phyloP scores from a whole-genome alignment of 2,888 invertebrate species.

The Vesta saturnalis region DNA sequence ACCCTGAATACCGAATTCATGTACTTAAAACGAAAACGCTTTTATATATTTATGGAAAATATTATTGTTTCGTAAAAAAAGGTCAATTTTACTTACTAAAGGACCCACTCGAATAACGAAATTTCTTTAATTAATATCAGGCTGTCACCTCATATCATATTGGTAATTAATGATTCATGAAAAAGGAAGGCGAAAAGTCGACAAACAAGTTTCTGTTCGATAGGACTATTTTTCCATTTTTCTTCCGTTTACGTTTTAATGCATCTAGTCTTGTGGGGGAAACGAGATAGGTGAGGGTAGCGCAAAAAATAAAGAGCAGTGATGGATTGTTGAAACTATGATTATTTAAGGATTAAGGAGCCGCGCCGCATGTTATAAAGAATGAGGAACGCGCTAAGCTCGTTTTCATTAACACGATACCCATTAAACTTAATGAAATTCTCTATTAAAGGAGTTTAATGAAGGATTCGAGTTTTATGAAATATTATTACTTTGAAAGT shows the following conservation, averaged over 20 bases:
- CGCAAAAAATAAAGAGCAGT: not conserved
- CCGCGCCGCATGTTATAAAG: conserved; percentile 20
- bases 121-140: not conserved
- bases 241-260: not conserved
- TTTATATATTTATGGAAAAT: conserved; percentile 19
- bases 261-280: too few relatives aligned
- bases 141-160: not conserved
- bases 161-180: too few relatives aligned
- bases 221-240: too few relatives aligned
- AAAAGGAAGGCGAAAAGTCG: too few relatives aligned
- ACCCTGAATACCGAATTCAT: conserved; percentile 24
- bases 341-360: conserved; percentile 23
- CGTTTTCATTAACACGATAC: conserved; percentile 33
- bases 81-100: conserved; percentile 22
- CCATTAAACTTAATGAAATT: conserved; percentile 37
- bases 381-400: conserved; percentile 25
- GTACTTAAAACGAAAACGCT: conserved; percentile 27
- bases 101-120: not conserved
- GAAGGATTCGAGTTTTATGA: conserved; percentile 21
- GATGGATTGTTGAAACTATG: conserved; percentile 8
- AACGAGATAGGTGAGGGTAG: not conserved
- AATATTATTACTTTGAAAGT: conserved; percentile 2
- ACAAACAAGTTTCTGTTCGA: too few relatives aligned
- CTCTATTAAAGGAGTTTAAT: conserved; percentile 33
- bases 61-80: conserved; percentile 23